Base-by-base conservation (phyloP, 2,797 vertebrate species). In the Cheirogaleus major region DNA sequence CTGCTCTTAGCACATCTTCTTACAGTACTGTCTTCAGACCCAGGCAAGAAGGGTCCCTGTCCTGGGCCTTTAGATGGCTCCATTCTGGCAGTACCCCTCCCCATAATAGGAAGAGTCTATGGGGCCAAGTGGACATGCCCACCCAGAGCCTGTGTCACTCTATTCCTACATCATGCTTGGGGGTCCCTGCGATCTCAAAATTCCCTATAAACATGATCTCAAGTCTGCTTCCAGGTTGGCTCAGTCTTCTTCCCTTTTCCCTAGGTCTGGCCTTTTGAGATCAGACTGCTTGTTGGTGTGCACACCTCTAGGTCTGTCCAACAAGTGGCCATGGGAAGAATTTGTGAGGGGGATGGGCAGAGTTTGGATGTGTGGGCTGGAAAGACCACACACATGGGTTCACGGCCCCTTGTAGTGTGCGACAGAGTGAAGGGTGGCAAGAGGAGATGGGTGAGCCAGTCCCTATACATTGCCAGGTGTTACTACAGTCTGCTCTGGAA, bases 321-420 rank as follows among this genome's bases (percentile, higher is more conserved):
- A 52, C 59, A 73, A 52, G 38, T 32, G 11, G 69, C n/a, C 50
- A 20, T 11, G 38, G 25, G 43, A 85, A 61, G n/a, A 38, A 11
- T 52, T 27, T 30, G 50, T 25, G 38, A 65, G 23, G 43, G 12
- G 18, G 7, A 15, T 4, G 20, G 65, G 2, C 25, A 22, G 4
- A 59, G 22, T 43, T 9, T 87, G 50, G 57, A 23, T 27, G 7
- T 4, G 14, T 41, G 43, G 22, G n/a, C 73, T 25, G 5, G 55
- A 15, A 75, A 80, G 63, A 43, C 38, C 2, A 38, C 3, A 22
- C 38, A 23, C 12, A 1, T 7, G 48, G 11, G 45, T 20, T 5
- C 7, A 10, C 1, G 13, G 14, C 25, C 8, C n/a, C 63, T 55
- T 1, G 4, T 20, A 18, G 13, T 1, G 9, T 17, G 35, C 11